A percentile compares a stretch with the other conserved stretches of the same genome.
phyloP scores from a whole-genome alignment of 1,140 invertebrate genomes.

The Drosophila santomea region DNA sequence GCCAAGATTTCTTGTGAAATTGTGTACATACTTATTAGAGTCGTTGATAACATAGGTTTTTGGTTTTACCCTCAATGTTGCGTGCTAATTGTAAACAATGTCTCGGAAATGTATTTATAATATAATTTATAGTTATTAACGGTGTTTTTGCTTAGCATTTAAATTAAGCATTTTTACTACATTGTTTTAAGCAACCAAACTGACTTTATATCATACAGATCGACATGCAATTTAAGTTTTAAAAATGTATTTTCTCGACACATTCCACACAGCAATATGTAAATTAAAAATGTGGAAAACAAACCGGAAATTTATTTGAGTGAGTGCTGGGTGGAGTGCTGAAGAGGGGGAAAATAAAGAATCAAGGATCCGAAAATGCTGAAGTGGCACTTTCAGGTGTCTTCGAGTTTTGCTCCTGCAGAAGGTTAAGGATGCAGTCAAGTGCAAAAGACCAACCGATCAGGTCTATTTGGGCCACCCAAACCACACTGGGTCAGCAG shows the following conservation, averaged over 20 bases:
- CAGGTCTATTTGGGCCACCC: conserved; percentile 21
- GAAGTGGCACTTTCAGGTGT: conserved; percentile 56
- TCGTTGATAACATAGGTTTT: no score
- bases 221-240: neutral
- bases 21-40: no score
- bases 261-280: neutral
- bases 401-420: conserved; percentile 6
- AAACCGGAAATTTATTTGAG: conserved; percentile 51
- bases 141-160: no score
- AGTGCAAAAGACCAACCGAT: conserved; percentile 71
- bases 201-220: neutral
- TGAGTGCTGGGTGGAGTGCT: conserved; percentile 7
- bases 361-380: conserved; percentile 47
- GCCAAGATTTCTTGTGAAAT: no score
- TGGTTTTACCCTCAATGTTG: neutral
- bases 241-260: neutral
- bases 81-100: neutral
- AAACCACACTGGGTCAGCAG: conserved; percentile 35
- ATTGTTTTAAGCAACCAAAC: no score
- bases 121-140: no score
- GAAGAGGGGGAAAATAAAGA: conserved; percentile 40
- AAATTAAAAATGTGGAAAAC: conserved; percentile 6
- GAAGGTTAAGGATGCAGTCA: conserved; percentile 63
- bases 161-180: no score
- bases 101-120: no score